Percentiles rank a stretch among this genome's conserved stretches.
These are phyloP conservation scores for Trachelus stipa DNA, from an alignment of 2,888 invertebrate species.

Conservation along the genomic window DNA sequence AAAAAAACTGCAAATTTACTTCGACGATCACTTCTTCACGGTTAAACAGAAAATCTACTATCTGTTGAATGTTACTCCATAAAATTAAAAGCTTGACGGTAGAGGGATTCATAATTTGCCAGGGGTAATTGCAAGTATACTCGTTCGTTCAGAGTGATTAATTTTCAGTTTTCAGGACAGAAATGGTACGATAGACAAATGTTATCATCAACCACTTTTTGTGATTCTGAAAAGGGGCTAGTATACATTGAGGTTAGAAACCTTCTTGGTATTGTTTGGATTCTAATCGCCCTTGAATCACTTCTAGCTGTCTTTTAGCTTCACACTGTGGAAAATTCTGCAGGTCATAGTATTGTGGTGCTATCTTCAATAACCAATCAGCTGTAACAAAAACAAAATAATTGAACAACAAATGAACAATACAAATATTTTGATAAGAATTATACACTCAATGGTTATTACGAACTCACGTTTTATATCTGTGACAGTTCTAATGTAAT, in stretches of 20 bases:
- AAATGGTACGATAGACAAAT: conserved; percentile 15
- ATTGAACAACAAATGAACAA: conserved; percentile 5
- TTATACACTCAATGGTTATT: not conserved
- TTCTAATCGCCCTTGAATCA: conserved; percentile 87
- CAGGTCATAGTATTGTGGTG: conserved; percentile 98
- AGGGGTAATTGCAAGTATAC: not conserved
- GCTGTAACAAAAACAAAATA: conserved; percentile 69
- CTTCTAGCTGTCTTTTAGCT: conserved; percentile 91
- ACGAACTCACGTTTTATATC: conserved; percentile 93
- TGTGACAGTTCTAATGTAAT: conserved; percentile 98
- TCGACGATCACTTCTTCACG: not conserved
- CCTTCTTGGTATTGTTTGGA: conserved; percentile 90
- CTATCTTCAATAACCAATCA: conserved; percentile 94
- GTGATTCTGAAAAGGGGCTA: conserved; percentile 46
- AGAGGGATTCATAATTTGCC: not conserved
- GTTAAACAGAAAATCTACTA: not conserved
- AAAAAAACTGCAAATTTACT: not conserved
- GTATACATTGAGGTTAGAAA: conserved; percentile 72
- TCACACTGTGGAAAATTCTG: conserved; percentile 98
- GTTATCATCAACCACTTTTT: conserved; percentile 19
- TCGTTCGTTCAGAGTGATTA: conserved; percentile 13
- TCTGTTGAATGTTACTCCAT: not conserved
- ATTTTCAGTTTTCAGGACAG: conserved; percentile 19
- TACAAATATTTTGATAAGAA: not conserved
- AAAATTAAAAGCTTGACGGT: not conserved